Conservation (phyloP, 92 coral and sea anemone species). For the Heteractis magnifica region DNA sequence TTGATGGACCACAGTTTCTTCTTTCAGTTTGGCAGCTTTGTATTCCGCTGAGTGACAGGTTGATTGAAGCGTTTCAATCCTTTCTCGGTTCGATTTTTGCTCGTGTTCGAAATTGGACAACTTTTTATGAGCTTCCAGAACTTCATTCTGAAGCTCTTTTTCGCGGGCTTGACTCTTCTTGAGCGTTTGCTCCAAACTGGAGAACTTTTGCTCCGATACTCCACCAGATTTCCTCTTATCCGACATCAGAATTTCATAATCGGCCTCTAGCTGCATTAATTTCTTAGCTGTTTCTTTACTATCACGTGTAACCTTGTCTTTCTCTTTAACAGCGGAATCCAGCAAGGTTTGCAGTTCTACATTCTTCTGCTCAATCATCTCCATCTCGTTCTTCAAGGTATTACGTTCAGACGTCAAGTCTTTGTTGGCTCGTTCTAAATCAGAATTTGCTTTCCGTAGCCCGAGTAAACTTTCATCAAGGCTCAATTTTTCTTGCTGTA, state of each 20-base stretch:
- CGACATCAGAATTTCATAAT: constrained; percentile 65
- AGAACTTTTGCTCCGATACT: constrained; percentile 43
- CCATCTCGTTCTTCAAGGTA: constrained; percentile 73
- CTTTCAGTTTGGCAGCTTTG: constrained; percentile 55
- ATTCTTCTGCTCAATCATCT: constrained; percentile 63
- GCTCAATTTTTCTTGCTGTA: constrained; percentile 70
- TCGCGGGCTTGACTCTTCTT: constrained; percentile 74
- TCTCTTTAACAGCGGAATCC: constrained; percentile 73
- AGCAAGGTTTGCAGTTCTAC: constrained; percentile 81
- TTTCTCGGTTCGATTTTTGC: constrained; percentile 58
- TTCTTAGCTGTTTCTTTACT: constrained; percentile 72
- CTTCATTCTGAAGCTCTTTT: constrained; percentile 67
- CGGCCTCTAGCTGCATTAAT: constrained; percentile 78
- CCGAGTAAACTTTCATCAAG: constrained; percentile 55
- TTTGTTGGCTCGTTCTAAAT: constrained; percentile 64
- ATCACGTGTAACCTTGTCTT: constrained; percentile 45
- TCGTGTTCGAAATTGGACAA: constrained; percentile 66
- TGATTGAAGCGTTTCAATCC: constrained; percentile 54
- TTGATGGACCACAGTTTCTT: constrained; percentile 64
- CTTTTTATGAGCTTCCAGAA: constrained; percentile 73
- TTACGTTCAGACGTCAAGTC: constrained; percentile 67
- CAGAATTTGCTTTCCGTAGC: constrained; percentile 59
- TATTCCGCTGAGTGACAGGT: constrained; percentile 61
- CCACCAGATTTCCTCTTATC: constrained; percentile 45
- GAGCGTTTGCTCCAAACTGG: constrained; percentile 67